A percentile compares a stretch with the other conserved stretches of the same genome.
Conservation (phyloP, 2,797 vertebrate species). For the Xiphorhynchus erythropygius region DNA sequence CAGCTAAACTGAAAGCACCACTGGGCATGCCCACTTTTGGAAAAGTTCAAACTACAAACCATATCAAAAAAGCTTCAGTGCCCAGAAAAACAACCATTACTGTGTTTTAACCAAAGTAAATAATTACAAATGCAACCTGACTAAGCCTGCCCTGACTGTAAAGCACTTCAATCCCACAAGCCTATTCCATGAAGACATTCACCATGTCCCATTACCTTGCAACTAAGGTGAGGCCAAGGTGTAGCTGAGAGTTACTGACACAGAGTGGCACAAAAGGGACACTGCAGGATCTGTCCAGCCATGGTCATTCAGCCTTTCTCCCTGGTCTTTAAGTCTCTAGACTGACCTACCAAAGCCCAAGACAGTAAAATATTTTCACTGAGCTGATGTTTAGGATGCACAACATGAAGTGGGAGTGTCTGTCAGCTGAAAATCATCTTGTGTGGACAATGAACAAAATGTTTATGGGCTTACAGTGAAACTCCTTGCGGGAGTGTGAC, state of each 20-base stretch:
- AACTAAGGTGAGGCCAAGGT: not conserved
- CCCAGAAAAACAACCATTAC: not conserved
- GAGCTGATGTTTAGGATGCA: not conserved
- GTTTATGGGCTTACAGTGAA: not conserved
- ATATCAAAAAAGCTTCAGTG: not conserved
- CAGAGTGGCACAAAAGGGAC: not conserved
- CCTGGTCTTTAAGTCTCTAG: not conserved
- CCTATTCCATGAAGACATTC: not conserved
- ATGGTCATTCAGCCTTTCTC: not conserved
- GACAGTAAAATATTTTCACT: not conserved
- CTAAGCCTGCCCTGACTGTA: not conserved
- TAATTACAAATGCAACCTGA: not conserved
- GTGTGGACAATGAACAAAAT: not conserved
- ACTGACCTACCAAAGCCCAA: not conserved
- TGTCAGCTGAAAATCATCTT: not conserved
- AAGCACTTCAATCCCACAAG: not conserved
- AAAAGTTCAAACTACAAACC: not conserved
- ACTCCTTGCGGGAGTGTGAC: accelerated
- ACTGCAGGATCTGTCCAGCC: not conserved
- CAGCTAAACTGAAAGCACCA: not conserved
- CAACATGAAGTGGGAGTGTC: not conserved
- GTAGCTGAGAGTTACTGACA: not conserved
- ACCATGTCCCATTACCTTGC: not conserved
- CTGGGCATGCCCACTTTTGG: not conserved
- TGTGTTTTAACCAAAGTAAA: not conserved